Base-by-base conservation (phyloP, 2,888 invertebrate genomes). In the Chorisops tibialis region DNA sequence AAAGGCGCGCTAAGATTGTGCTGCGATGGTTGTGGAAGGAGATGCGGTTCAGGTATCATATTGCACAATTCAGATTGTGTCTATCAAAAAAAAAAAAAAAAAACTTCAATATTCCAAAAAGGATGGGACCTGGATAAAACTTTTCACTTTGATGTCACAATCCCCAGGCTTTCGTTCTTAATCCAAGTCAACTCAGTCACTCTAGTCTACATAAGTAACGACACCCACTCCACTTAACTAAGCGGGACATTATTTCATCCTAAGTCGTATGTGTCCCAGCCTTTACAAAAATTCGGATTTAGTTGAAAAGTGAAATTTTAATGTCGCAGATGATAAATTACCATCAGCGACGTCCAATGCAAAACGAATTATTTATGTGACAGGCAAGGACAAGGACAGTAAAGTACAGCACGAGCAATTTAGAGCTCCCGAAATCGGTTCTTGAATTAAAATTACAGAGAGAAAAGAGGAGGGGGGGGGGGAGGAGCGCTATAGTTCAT, bases 271-370 rank as follows among this genome's bases (percentile, higher is more conserved):
- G n/a, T n/a, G n/a, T n/a, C n/a, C 22, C 21, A 50, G 21, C 47
- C 21, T 47, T 12, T n/a, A 11, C 9, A 50, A 37, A 50, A 37
- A 11, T 50, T 9, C 16, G 7, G 47, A 35, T 59, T 48, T 50
- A 16, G 38, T 61, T 51, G 58, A 64, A 64, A 62, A 59, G 62
- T 64, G 62, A 64, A 64, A 64, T 64, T 64, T 64, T 64, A 64
- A 64, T 64, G 62, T 62, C 62, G 35, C n/a, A n/a, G 41, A 62
- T 62, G 60, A 64, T 64, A 64, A 64, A 64, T 64, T 64, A 64
- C 52, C 39, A 39, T 54, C 52, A 54, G 21, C 59, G 52, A 52
- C 52, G 56, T 61, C 61, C 61, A 45, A 61, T 39, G 18, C 48
- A 35, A 54, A 51, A 56, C 59, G 61, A 64, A 64, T 64, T 64